Base-by-base conservation (phyloP, 2,797 vertebrate species). In the Paguma larvata region DNA sequence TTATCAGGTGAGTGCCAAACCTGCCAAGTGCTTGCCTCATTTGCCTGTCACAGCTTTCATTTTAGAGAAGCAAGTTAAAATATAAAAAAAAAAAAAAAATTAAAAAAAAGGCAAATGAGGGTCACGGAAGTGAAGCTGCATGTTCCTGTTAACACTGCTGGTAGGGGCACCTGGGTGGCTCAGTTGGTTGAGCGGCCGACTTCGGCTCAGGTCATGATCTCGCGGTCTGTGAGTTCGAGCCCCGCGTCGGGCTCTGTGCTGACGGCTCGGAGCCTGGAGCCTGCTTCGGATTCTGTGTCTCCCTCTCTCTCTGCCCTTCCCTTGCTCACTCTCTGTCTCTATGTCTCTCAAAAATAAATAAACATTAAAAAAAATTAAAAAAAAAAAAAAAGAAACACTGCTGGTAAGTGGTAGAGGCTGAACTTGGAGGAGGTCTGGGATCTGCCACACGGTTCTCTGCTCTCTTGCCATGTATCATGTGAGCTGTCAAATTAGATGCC, bases 1-100 rank as follows among this genome's bases (percentile, higher is more conserved):
- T 41, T 34, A 80, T 48, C 34, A 68, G 65, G 27, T 48, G 19
- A 21, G 14, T 25, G 62, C 10, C 32, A 75, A 72, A 94, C 41
- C 53, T 84, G 30, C 34, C 44, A 32, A 91, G 9, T 34, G 25
- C 53, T 75, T 93, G 83, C 82, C 7, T 83, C 59, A 15, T 32
- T 56, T 65, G 56, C 32, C 94, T 2, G 10, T 32, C 73, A 96
- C 27, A 51, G 12, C 62, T 38, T 68, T 30, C 11, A 65, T 77
- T 88, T 87, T 18, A 48, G 79, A 95, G 62, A 94, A 44, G 89
- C 32, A 68, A 90, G 41, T 46, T 16, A 79, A 46, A 75, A 75
- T 44, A 75, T 46, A 13, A 48, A 75, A 46, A 27, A 46, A n/a
- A n/a, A n/a, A n/a, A 25, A 41, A 44, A 44, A 73, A 73, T 44